phyloP scores from a whole-genome alignment of 2,797 vertebrate genomes.

The Threskiornis aethiopicus region DNA sequence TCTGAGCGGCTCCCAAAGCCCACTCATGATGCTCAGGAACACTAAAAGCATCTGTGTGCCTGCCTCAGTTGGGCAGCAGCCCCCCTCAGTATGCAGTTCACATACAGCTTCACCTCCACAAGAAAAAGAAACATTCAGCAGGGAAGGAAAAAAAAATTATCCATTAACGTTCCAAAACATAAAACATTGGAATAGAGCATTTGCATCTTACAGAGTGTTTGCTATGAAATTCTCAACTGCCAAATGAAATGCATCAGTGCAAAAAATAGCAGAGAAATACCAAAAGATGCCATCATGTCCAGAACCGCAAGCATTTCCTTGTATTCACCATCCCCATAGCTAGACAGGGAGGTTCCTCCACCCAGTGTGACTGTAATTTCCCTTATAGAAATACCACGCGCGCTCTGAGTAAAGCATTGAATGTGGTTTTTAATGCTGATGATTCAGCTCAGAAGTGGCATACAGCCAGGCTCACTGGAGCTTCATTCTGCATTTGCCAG shows the following conservation, averaged over 20 bases:
- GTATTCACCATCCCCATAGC: slow-evolving; percentile 61
- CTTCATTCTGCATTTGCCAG: background rate
- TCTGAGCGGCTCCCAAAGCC: background rate
- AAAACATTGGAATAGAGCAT: background rate
- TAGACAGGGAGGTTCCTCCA: slow-evolving; percentile 68
- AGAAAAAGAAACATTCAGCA: slow-evolving; percentile 27
- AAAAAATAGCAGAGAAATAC: slow-evolving; percentile 61
- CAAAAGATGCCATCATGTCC: slow-evolving; percentile 40
- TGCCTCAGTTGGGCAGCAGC: background rate
- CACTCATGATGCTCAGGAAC: background rate
- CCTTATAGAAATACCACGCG: slow-evolving; percentile 56
- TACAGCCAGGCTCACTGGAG: background rate
- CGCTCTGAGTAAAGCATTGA: slow-evolving; percentile 25
- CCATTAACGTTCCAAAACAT: background rate
- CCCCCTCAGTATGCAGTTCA: slow-evolving; percentile 17
- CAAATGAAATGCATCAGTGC: slow-evolving; percentile 41
- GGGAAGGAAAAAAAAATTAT: background rate
- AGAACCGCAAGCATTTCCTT: slow-evolving; percentile 70
- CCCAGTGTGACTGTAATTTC: slow-evolving; percentile 61
- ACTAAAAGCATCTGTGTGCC: background rate
- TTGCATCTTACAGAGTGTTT: slow-evolving; percentile 31
- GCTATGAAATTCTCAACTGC: background rate
- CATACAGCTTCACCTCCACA: background rate
- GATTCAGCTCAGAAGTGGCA: slow-evolving; percentile 56
- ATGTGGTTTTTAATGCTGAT: slow-evolving; percentile 51